Evolutionary conservation across 23 tunicate genomes (phyloP).

Genomic region (Phallusia fumigata): DNA sequence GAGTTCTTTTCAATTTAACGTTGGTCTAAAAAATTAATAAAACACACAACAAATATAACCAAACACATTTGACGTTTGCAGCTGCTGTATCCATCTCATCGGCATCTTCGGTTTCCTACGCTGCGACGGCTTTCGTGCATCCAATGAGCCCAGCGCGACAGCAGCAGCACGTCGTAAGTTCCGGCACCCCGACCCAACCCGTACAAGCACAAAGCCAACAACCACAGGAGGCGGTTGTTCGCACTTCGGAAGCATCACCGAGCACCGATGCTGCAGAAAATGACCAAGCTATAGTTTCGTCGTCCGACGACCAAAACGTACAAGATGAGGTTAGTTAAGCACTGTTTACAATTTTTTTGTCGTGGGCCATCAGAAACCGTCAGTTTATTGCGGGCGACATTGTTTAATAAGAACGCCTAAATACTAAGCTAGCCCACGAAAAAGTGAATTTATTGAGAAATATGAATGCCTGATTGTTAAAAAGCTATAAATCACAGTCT

Average conservation of each 20-base stretch:
- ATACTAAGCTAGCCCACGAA: no score
- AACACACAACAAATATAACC: no score
- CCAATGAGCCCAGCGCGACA: conserved; percentile 86
- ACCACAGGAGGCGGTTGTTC: neutral
- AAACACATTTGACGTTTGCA: neutral
- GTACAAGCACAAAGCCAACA: conserved; percentile 21
- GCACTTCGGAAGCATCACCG: conserved; percentile 3
- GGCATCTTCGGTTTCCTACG: conserved; percentile 12
- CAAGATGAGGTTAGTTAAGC: conserved; percentile 44
- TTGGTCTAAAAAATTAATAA: no score
- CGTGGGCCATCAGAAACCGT: no score
- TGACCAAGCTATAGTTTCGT: conserved; percentile 85
- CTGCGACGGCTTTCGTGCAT: conserved; percentile 76
- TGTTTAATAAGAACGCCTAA: no score
- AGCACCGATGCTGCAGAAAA: conserved; percentile 32
- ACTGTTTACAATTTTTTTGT: neutral
- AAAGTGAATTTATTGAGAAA: no score
- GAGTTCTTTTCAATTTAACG: neutral
- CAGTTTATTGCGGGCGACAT: no score
- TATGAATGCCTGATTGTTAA: no score
- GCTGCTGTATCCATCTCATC: conserved; percentile 22
- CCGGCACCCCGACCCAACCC: neutral
- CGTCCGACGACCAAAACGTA: conserved; percentile 73
- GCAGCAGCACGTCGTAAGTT: conserved; percentile 50
- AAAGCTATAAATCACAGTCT: no score